These are phyloP conservation scores for Pammene aurita DNA, from an alignment of 2,888 invertebrate genomes.

Conservation along the genomic window DNA sequence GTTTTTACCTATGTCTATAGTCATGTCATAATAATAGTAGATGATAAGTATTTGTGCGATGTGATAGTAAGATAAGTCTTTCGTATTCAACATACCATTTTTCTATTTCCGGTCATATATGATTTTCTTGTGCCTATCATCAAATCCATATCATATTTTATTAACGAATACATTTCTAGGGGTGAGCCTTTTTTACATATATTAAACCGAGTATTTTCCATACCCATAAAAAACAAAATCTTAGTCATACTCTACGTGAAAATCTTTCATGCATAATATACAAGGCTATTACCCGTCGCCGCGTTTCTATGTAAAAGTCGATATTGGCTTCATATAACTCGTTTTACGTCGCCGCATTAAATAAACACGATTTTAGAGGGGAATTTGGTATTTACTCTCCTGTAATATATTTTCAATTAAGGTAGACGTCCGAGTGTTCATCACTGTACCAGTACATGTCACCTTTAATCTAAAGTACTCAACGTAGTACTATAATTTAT, in stretches of 20 bases:
- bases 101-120: too few relatives aligned
- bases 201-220: neutral
- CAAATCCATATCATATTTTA: too few relatives aligned
- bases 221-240: constrained; percentile 21
- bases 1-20: too few relatives aligned
- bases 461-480: too few relatives aligned
- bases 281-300: constrained; percentile 27
- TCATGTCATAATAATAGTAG: too few relatives aligned
- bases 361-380: constrained; percentile 40
- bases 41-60: too few relatives aligned
- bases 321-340: constrained; percentile 47
- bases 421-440: neutral
- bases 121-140: too few relatives aligned
- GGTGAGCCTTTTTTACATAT: neutral
- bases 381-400: constrained; percentile 33
- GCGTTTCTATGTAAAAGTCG: constrained; percentile 39
- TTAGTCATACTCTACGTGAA: constrained; percentile 17
- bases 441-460: too few relatives aligned
- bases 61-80: too few relatives aligned
- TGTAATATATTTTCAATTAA: constrained; percentile 25
- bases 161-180: too few relatives aligned
- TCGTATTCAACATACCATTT: too few relatives aligned
- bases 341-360: constrained; percentile 46
- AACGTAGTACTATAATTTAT: too few relatives aligned
- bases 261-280: constrained; percentile 37